Conservation (phyloP, 2,113 vertebrate species). For the Marcusenius ussheri region DNA sequence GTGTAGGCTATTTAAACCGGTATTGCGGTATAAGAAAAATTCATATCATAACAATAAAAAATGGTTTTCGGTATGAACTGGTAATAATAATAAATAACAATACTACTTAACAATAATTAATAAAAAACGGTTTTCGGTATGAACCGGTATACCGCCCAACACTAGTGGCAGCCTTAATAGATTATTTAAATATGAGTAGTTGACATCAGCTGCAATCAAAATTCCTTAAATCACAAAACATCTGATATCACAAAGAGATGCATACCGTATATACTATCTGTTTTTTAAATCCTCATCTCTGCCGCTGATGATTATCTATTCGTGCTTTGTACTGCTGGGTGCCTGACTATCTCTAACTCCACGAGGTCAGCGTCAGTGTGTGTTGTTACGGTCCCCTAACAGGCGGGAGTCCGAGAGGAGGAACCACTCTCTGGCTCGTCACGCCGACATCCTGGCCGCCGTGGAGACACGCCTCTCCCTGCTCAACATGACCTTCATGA, state of each 20-base stretch:
- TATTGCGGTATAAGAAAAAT: too few species aligned
- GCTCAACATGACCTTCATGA: slow-evolving; percentile 99
- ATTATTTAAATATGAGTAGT: background rate
- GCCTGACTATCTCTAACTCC: background rate
- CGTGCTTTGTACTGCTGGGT: background rate
- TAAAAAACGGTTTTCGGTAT: too few species aligned
- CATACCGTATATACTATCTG: background rate
- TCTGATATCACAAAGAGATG: background rate
- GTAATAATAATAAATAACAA: too few species aligned
- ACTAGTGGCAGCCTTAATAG: too few species aligned
- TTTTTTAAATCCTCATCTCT: background rate
- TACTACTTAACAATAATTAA: too few species aligned
- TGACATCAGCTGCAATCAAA: background rate
- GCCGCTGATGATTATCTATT: background rate
- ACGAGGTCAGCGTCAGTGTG: background rate
- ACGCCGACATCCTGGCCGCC: slow-evolving; percentile 93
- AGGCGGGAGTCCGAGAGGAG: slow-evolving; percentile 94
- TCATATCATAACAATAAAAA: too few species aligned
- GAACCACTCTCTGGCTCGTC: slow-evolving; percentile 92
- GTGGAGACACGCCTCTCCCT: slow-evolving; percentile 92
- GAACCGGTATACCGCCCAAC: too few species aligned
- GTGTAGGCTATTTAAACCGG: too few species aligned
- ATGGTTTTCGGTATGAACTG: too few species aligned
- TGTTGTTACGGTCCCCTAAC: slow-evolving; percentile 2
- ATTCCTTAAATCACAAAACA: background rate